These are phyloP conservation scores for Margarornis squamiger DNA, from an alignment of 2,797 vertebrate species.

Conservation along the genomic window DNA sequence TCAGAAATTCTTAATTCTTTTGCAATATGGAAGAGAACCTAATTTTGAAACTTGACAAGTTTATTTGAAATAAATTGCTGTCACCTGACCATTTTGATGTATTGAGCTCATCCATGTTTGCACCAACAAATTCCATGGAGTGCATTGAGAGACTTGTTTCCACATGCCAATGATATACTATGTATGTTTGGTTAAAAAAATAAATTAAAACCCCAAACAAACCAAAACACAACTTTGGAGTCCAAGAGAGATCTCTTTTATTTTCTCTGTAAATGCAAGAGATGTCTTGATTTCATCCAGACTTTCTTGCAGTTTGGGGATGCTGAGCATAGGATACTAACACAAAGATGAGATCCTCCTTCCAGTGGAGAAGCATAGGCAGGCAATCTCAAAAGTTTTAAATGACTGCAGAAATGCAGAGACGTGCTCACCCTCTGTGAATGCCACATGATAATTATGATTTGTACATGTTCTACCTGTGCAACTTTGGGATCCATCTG, in stretches of 20 bases:
- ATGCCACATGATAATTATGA: neutral
- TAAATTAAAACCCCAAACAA: rapidly evolving
- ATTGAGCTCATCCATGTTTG: neutral
- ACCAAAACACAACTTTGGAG: neutral
- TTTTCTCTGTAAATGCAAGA: neutral
- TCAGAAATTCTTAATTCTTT: neutral
- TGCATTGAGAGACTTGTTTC: neutral
- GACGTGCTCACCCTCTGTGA: neutral
- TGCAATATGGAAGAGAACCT: neutral
- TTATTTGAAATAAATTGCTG: neutral
- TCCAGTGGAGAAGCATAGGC: neutral
- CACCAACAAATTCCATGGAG: neutral
- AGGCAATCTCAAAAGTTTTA: neutral
- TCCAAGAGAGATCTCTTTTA: neutral
- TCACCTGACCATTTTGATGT: neutral
- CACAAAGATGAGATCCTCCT: neutral
- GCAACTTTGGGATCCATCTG: neutral
- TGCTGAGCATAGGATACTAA: neutral
- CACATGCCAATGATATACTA: rapidly evolving
- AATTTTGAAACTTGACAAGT: neutral
- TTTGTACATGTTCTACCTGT: neutral
- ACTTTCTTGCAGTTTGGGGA: neutral
- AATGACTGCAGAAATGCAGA: neutral
- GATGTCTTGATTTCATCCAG: neutral
- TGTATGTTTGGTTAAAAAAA: neutral